Evolutionary conservation across 2,113 vertebrate genomes (phyloP).

Genomic region (Rhegmatorhina hoffmannsi): DNA sequence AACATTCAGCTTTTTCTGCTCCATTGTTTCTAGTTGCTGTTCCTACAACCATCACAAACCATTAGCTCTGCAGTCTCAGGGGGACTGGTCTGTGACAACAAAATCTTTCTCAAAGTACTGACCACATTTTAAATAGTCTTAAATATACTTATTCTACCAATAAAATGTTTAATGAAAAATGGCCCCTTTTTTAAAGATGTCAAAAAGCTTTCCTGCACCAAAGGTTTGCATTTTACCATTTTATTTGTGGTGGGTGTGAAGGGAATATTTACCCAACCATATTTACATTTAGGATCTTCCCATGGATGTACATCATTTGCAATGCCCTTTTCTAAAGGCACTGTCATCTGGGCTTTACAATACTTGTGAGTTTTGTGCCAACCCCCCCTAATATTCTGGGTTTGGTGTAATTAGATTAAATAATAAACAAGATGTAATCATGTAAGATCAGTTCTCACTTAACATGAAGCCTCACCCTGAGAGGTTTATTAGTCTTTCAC

Average conservation of each 20-base stretch:
- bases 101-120: not conserved
- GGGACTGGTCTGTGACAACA: not conserved
- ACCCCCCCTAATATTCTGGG: not conserved
- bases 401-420: not conserved
- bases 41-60: not conserved
- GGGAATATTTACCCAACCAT: not conserved
- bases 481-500: not conserved
- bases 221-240: not conserved
- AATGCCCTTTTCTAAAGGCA: not conserved
- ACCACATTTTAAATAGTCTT: not conserved
- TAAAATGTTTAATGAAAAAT: not conserved
- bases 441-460: not conserved
- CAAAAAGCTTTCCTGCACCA: not conserved
- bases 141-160: not conserved
- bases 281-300: not conserved
- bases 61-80: not conserved
- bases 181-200: not conserved
- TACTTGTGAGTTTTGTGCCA: not conserved
- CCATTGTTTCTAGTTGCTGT: not conserved
- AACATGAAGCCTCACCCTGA: not conserved
- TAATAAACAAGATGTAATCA: not conserved
- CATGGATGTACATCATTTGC: rapidly evolving
- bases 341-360: not conserved
- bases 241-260: not conserved
- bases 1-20: not conserved